Percentiles rank a stretch among this genome's conserved stretches.
Conservation (phyloP, 2,888 invertebrate genomes). For the Dryocosmus kuriphilus region DNA sequence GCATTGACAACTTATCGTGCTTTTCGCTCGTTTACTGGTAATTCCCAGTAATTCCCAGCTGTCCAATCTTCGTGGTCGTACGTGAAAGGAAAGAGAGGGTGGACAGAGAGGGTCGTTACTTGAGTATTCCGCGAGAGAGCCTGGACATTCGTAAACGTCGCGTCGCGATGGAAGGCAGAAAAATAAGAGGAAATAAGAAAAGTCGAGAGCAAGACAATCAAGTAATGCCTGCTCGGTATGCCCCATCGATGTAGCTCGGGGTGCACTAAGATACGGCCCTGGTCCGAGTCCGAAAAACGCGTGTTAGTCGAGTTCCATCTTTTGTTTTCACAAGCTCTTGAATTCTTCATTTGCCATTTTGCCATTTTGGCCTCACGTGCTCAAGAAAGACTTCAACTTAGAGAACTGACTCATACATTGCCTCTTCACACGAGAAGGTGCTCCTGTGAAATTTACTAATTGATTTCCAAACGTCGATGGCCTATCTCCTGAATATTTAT, state of each 20-base stretch:
- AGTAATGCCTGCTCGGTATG: conserved; percentile 77
- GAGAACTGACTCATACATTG: background rate
- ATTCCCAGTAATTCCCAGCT: conserved; percentile 66
- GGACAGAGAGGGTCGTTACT: conserved; percentile 48
- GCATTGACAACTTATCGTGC: conserved; percentile 42
- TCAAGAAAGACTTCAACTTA: background rate
- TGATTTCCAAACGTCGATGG: background rate
- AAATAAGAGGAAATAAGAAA: conserved; percentile 53
- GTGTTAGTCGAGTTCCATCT: conserved; percentile 41
- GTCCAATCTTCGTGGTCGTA: conserved; percentile 58
- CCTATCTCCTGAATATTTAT: background rate
- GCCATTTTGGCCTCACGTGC: conserved; percentile 11
- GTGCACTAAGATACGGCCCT: conserved; percentile 69
- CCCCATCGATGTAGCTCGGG: conserved; percentile 68
- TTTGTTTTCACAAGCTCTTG: conserved; percentile 52
- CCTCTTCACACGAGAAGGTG: background rate
- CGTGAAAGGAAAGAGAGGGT: conserved; percentile 48
- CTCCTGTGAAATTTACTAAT: background rate
- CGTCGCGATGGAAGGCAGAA: conserved; percentile 42
- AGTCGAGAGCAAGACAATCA: conserved; percentile 71
- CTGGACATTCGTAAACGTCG: conserved; percentile 43
- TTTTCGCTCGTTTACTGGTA: conserved; percentile 61
- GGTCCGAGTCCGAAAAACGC: conserved; percentile 44
- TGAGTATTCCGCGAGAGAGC: conserved; percentile 40
- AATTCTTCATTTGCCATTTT: conserved; percentile 57